Evolutionary conservation across 2,888 invertebrate species (phyloP).

Genomic region (Leucoma salicis): DNA sequence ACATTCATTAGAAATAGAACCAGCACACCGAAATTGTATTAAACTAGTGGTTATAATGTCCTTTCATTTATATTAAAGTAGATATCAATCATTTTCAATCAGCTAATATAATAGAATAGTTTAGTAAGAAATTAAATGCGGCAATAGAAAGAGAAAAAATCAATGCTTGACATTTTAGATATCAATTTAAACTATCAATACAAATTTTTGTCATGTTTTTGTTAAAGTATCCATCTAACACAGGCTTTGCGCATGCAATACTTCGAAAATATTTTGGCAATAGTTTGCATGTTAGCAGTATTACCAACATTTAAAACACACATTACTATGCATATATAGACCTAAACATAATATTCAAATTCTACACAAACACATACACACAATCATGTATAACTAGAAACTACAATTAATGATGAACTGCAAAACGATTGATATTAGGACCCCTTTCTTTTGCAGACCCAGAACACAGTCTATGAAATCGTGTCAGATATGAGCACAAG

Average conservation of each 20-base stretch:
- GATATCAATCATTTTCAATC: background rate
- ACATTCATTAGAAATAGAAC: slow-evolving; percentile 59
- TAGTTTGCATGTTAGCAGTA: slow-evolving; percentile 29
- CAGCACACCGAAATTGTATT: slow-evolving; percentile 42
- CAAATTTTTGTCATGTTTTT: background rate
- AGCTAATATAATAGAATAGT: background rate
- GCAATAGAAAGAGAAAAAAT: background rate
- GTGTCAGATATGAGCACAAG: slow-evolving; percentile 98
- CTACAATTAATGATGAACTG: slow-evolving; percentile 66
- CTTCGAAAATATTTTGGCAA: slow-evolving; percentile 10
- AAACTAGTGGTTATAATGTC: slow-evolving; percentile 6
- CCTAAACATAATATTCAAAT: background rate
- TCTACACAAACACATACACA: slow-evolving; percentile 27
- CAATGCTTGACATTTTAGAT: background rate
- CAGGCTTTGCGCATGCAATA: slow-evolving; percentile 46
- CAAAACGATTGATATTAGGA: slow-evolving; percentile 82
- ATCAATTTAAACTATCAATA: background rate
- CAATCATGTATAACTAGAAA: slow-evolving; percentile 48
- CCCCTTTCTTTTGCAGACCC: slow-evolving; percentile 90
- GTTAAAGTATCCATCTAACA: slow-evolving; percentile 32
- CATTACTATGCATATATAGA: too few relatives aligned
- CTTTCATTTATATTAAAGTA: background rate
- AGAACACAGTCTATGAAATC: slow-evolving; percentile 98
- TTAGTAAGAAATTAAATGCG: background rate
- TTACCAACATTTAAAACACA: slow-evolving; percentile 2